Percentiles rank a stretch among this genome's conserved stretches.
Evolutionary conservation across 2,797 vertebrate species (phyloP).

Genomic region (Tamandua tetradactyla): DNA sequence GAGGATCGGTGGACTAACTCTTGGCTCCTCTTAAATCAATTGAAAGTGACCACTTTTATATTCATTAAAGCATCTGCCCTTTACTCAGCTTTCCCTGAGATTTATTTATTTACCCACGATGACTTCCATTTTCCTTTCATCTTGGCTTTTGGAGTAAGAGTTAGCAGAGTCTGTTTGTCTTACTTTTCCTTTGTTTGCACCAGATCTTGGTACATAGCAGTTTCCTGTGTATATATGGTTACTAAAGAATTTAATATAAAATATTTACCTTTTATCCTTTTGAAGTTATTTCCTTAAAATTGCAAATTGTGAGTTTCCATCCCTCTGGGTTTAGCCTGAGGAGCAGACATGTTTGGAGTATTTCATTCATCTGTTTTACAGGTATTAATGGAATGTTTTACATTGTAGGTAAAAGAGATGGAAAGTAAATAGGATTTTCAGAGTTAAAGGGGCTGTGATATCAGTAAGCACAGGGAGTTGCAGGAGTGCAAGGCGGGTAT

Average conservation of each 20-base stretch:
- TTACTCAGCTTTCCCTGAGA: conserved; percentile 6
- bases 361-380: background rate
- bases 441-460: background rate
- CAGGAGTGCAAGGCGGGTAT: background rate
- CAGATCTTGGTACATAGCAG: background rate
- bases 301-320: background rate
- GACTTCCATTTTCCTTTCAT: conserved; percentile 54
- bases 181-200: conserved; percentile 20
- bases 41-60: background rate
- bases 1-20: conserved; percentile 11
- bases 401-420: background rate
- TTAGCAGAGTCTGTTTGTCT: background rate
- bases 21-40: background rate
- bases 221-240: background rate
- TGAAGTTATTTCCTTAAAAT: conserved; percentile 33
- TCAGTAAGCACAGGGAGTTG: background rate
- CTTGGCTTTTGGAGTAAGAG: background rate
- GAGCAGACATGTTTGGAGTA: background rate
- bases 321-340: background rate
- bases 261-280: conserved; percentile 31
- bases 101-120: conserved; percentile 30
- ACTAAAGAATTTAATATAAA: conserved; percentile 9
- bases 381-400: background rate
- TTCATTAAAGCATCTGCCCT: background rate
- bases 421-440: background rate